These are phyloP conservation scores for Danio kyathit DNA, from an alignment of 2,797 vertebrate species.

Conservation along the genomic window DNA sequence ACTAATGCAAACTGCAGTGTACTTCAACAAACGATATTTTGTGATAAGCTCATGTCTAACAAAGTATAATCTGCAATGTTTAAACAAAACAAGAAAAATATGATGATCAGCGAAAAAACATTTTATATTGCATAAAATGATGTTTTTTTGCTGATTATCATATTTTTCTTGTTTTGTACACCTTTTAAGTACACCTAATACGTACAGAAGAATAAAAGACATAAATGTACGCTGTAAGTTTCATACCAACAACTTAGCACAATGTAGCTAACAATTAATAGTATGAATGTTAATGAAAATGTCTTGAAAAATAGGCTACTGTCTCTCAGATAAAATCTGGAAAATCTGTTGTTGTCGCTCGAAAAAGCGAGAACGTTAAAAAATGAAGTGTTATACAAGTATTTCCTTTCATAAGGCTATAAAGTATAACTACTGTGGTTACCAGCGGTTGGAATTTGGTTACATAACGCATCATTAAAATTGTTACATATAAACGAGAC, in stretches of 20 bases:
- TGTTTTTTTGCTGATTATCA: no score
- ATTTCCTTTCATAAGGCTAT: constrained; percentile 3
- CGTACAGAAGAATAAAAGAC: background rate
- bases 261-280: background rate
- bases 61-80: background rate
- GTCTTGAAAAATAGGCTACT: background rate
- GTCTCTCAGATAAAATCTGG: background rate
- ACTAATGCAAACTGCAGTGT: constrained; percentile 11
- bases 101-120: background rate
- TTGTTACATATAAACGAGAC: background rate
- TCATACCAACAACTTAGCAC: background rate
- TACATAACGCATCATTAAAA: constrained; percentile 30
- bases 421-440: constrained; percentile 5
- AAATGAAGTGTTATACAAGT: constrained; percentile 4
- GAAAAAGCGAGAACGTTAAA: background rate
- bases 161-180: no score
- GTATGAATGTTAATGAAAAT: background rate
- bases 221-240: background rate
- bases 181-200: background rate
- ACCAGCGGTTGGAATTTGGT: constrained; percentile 11
- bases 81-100: background rate
- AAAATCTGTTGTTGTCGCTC: background rate
- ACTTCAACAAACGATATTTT: background rate
- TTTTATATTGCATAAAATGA: no score
- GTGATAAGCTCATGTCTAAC: background rate